phyloP scores from a whole-genome alignment of 2,113 vertebrate genomes.

The Pholis gunnellus region DNA sequence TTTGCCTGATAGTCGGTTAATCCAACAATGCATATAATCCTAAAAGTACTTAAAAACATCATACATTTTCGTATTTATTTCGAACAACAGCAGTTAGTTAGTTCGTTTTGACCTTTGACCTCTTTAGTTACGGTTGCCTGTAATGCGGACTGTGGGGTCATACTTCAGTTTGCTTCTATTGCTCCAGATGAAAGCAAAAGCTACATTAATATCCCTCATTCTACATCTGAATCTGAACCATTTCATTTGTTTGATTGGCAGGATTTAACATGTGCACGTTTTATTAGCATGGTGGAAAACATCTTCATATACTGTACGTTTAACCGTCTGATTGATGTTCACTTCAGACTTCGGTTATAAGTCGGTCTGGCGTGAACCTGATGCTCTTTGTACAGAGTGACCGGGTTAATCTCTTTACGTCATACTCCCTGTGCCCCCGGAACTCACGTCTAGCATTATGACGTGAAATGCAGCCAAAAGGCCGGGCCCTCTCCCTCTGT shows the following conservation, averaged over 20 bases:
- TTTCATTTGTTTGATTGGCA: conserved; percentile 7
- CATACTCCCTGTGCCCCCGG: conserved; percentile 23
- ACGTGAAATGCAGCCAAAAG: conserved; percentile 36
- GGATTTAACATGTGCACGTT: background rate
- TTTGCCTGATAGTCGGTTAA: background rate
- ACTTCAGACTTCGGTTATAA: background rate
- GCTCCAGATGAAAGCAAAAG: background rate
- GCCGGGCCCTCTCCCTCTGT: background rate
- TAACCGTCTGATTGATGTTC: conserved; percentile 7
- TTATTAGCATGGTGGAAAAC: conserved; percentile 14
- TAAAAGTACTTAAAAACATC: background rate
- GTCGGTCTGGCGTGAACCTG: conserved; percentile 17
- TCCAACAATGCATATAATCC: background rate
- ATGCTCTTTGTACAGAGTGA: conserved; percentile 28
- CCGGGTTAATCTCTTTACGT: conserved; percentile 43
- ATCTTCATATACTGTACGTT: background rate
- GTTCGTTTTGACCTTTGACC: background rate
- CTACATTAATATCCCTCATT: background rate
- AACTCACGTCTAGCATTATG: conserved; percentile 31
- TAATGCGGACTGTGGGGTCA: background rate
- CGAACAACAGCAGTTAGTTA: background rate
- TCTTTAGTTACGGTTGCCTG: background rate
- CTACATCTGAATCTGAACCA: background rate
- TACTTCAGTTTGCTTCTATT: background rate
- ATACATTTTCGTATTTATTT: background rate